Evolutionary conservation across 1,140 invertebrate species (phyloP), one percentile per base, ranked within the genome.

Genomic region (Drosophila baimaii): DNA sequence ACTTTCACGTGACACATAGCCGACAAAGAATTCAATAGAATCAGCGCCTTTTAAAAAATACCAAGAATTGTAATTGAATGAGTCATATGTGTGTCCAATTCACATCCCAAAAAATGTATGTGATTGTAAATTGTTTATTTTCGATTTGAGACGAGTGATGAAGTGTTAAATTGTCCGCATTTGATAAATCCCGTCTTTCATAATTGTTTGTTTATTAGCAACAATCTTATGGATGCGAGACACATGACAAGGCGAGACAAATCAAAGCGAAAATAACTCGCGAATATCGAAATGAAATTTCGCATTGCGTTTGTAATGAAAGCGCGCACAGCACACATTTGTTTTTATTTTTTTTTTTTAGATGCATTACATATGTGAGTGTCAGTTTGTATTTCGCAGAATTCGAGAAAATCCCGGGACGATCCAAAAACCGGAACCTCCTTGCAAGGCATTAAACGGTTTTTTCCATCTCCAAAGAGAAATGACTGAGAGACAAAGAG

Each of bases 291-390:
- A 78, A 65, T 68, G 39, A 61, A 68, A 66, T 52, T 58, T 78
- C 35, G 44, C 43, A 69, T 81, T 86, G 78, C 66, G 77, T 73
- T 77, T 85, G 57, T 46, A 79, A 81, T 75, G 46, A 62, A 66
- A 71, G 47, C 51, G 46, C 29, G 12, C 44, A 73, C 58, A 25
- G 33, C 33, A 71, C 39, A 63, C 12, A 58, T 54, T 54, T 21
- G 29, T 21, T 33, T 21, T 15, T 21, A 2, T 52, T 15, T 51
- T 17, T 56, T 44, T 58, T 27, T 59, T 33, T 23, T 12, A 31
- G 56, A 37, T 35, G 31, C 57, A 27, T 25, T 55, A 54, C 33
- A 58, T 23, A 62, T 54, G 31, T 54, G 23, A 29, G 31, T 47
- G 33, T 29, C 51, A 10, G 65, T 59, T 35, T 19, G 52, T 65